Evolutionary conservation across 2,113 vertebrate species (phyloP), one percentile per base, ranked within the genome.

Genomic region (Mola mola): DNA sequence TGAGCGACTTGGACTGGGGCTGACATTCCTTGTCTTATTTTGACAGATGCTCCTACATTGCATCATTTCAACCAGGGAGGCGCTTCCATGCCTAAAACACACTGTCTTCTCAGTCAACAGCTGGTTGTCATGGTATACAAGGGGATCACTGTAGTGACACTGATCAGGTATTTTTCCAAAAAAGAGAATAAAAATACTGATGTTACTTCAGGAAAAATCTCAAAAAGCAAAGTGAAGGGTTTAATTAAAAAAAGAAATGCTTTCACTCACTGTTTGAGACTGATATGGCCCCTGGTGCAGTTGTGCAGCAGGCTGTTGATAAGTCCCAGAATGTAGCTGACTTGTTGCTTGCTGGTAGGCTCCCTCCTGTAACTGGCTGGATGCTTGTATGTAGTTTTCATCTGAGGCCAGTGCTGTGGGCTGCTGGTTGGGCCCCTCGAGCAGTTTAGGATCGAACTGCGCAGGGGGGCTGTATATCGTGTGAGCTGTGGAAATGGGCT

Each of bases 401-500:
- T 82, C 73, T 8, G 93, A 78, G 70, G 85, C 80, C 11, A 93
- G 94, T 6, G 92, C 79, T 77, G 90, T 66, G 21, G 85, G 36
- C 16, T 93, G 83, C 70, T 79, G 87, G 82, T 83, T 84, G 49
- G 65, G 43, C 49, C 73, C 77, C 21, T 82, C 88, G n/a, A 76
- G 85, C 38, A 84, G 47, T 10, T 84, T 93, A 41, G 84, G 83
- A 4, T 87, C 83, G 15, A 93, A 19, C 66, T 85, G 90, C 20
- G 66, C 63, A 61, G 90, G 83, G 22, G 90, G 82, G 60, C 88
- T 87, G 72, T 79, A 83, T 47, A 88, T 72, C 2, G 88, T 90
- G 48, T 94, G 84, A 25, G 87, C 61, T 2, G 93, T 77, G 3
- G 91, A 89, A 0, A 88, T 81, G 0, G 92, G 17, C 0, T 99